Conservation (phyloP, 1,140 invertebrate genomes). For the Drosophila albomicans region DNA sequence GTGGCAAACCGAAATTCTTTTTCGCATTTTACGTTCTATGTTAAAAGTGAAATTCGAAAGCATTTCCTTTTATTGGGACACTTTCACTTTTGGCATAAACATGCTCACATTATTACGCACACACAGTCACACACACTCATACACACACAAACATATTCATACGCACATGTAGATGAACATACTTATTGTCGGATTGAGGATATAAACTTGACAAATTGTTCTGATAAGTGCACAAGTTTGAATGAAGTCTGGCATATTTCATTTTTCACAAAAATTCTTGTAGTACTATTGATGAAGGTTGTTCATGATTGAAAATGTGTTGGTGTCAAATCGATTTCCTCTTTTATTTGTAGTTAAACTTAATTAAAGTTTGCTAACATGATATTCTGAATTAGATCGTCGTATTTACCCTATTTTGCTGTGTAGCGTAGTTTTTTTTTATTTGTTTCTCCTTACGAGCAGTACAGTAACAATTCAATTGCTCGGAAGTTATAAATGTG, state of each 20-base stretch:
- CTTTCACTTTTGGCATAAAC: conserved; percentile 29
- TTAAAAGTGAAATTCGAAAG: conserved; percentile 10
- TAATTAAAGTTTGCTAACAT: neutral
- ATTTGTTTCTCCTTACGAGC: neutral
- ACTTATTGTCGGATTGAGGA: neutral
- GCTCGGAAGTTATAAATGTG: conserved; percentile 73
- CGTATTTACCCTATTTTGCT: neutral
- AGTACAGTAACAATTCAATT: conserved; percentile 36
- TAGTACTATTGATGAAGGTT: neutral
- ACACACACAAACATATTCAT: neutral
- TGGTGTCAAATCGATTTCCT: neutral
- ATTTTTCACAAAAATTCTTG: neutral
- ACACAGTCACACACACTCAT: neutral
- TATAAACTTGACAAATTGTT: conserved; percentile 13
- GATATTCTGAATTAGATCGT: neutral
- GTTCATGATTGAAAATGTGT: neutral
- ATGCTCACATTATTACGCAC: conserved; percentile 14
- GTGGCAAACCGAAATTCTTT: conserved; percentile 19
- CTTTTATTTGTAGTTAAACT: neutral
- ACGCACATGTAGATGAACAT: neutral
- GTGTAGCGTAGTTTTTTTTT: too few relatives aligned
- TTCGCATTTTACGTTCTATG: conserved; percentile 20
- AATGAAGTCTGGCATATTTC: neutral
- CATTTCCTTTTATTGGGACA: conserved; percentile 37
- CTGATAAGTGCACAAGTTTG: neutral